phyloP scores from a whole-genome alignment of 1,140 invertebrate species.

The Ceratosolen solmsi region DNA sequence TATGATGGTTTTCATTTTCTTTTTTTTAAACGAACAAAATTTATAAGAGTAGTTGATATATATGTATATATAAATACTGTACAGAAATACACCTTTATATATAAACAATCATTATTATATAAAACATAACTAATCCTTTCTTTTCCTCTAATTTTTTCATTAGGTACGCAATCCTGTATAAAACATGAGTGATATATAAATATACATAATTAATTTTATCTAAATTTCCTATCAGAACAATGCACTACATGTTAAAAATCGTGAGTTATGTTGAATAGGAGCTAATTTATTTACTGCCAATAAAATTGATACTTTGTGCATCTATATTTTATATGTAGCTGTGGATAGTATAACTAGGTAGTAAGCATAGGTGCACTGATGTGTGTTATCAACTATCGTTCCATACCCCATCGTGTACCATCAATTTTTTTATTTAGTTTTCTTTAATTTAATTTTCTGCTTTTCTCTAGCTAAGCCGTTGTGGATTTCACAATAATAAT shows the following conservation, averaged over 20 bases:
- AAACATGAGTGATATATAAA: slow-evolving; percentile 52
- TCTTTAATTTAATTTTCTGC: slow-evolving; percentile 10
- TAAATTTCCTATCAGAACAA: slow-evolving; percentile 59
- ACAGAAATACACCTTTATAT: too few species aligned
- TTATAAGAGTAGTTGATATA: too few species aligned
- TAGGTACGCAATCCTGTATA: not conserved
- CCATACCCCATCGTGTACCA: not conserved
- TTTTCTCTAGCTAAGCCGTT: not conserved
- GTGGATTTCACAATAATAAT: slow-evolving; percentile 46
- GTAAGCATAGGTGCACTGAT: not conserved
- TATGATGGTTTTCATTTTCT: slow-evolving; percentile 8
- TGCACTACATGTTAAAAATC: slow-evolving; percentile 63
- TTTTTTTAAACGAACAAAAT: not conserved
- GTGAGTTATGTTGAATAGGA: slow-evolving; percentile 69
- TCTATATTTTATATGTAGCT: not conserved
- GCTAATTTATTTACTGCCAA: slow-evolving; percentile 69
- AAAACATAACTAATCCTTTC: too few species aligned
- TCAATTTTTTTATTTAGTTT: slow-evolving; percentile 23
- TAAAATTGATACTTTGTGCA: slow-evolving; percentile 18
- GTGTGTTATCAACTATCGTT: slow-evolving; percentile 48
- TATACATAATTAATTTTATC: slow-evolving; percentile 66
- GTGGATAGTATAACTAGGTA: not conserved
- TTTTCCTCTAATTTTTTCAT: not conserved
- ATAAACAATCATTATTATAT: too few species aligned
- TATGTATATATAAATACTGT: too few species aligned